A percentile compares a stretch with the other conserved stretches of the same genome.
Conservation (phyloP, 2,797 vertebrate genomes). For the Lemur catta region DNA sequence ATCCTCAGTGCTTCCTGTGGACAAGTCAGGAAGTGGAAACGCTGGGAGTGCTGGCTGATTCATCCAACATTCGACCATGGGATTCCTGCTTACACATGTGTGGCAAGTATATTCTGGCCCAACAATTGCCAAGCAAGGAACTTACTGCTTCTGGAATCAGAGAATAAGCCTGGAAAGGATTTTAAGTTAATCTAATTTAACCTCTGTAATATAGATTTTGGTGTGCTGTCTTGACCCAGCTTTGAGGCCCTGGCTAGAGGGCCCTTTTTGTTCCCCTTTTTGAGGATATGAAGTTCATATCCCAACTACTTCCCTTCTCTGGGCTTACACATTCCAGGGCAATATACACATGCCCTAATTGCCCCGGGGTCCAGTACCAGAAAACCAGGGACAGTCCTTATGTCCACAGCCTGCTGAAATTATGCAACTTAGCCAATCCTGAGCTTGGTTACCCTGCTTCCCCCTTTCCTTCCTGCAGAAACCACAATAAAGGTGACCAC, state of each 20-base stretch:
- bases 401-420: background rate
- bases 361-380: background rate
- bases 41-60: background rate
- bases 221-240: background rate
- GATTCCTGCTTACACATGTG: background rate
- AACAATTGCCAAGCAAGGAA: background rate
- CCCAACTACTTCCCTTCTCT: background rate
- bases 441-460: background rate
- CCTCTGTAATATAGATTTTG: background rate
- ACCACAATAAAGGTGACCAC: background rate
- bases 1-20: background rate
- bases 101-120: background rate
- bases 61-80: background rate
- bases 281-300: background rate
- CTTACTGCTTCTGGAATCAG: background rate
- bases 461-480: background rate
- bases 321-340: background rate
- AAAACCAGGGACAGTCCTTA: background rate
- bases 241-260: background rate
- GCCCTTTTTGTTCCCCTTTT: background rate
- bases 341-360: background rate
- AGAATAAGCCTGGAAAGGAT: background rate
- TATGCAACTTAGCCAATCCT: background rate
- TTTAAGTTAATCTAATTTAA: background rate
- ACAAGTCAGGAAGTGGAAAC: background rate